Evolutionary conservation across 2,888 invertebrate genomes (phyloP), one percentile per base, ranked within the genome.

Genomic region (Magallana nippona): DNA sequence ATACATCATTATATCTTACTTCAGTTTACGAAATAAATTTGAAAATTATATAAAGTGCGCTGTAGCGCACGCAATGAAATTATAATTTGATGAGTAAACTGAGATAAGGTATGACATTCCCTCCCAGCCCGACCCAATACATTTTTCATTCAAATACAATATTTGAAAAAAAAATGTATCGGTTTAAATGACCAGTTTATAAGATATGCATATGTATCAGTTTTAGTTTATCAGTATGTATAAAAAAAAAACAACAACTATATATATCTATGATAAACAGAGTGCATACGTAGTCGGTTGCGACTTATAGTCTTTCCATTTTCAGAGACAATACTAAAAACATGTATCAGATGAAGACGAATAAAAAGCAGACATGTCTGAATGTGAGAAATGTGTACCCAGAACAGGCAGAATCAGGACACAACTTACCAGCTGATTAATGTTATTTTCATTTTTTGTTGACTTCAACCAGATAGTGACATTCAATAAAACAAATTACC

Each of bases 1-100:
- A 78, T 79, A 57, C 79, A 79, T 79, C 17, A 57, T 79, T 79
- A 79, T 79, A 79, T 22, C 27, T 79, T 79, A 79, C 79, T 79
- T 79, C 79, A 79, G 79, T 79, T 57, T 79, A 79, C 56, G 19
- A 55, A n/a, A 57, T 22, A 58, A 58, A 79, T 58, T 22, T 57
- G 17, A 22, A 22, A 57, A 55, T 44, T 79, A 15, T 57, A 19
- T 19, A 22, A n/a, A 13, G 19, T 55, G 56, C 79, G 78, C 55
- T 44, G 3, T 44, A 44, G 44, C 44, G 44, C 44, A 44, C 10
- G 27, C 27, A 44, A 32, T 17, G 13, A 78, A 44, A 44, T 17
- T 44, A 78, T 63, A 22, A 63, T 63, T 63, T 63, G 27, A 63
- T 63, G 63, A 63, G 63, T 63, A 63, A 63, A 63, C 62, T 63